Evolutionary conservation across 2,797 vertebrate species (phyloP).

Genomic region (Onychomys torridus): DNA sequence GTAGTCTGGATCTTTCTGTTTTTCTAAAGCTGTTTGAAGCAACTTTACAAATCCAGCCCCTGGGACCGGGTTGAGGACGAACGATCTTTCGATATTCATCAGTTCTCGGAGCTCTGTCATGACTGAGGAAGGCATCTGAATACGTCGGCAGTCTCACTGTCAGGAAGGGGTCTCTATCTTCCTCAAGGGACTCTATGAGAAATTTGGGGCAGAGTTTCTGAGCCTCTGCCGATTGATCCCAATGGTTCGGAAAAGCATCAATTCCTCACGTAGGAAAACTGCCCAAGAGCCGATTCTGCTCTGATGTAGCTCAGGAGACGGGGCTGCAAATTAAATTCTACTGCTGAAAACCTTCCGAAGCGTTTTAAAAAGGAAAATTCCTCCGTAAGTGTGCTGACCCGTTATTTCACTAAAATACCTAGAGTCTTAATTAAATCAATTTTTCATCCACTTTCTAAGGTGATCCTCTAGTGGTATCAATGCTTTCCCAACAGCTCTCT

Average conservation of each 20-base stretch:
- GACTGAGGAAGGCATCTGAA: not conserved
- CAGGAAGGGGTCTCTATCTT: not conserved
- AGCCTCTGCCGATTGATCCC: conserved; percentile 8
- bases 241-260: conserved; percentile 1
- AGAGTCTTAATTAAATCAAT: conserved; percentile 76
- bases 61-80: not conserved
- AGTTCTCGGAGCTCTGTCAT: not conserved
- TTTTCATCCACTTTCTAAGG: conserved; percentile 69
- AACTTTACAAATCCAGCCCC: not conserved
- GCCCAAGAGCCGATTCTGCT: conserved; percentile 42
- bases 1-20: not conserved
- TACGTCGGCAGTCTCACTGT: not conserved
- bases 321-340: conserved; percentile 63
- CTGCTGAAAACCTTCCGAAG: conserved; percentile 64
- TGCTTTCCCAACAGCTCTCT: not conserved
- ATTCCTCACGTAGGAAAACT: conserved; percentile 46
- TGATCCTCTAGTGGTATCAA: conserved; percentile 50
- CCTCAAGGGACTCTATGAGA: not conserved
- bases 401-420: conserved; percentile 72
- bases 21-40: conserved; percentile 4
- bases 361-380: conserved; percentile 61
- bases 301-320: conserved; percentile 49
- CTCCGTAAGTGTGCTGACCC: conserved; percentile 66
- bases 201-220: conserved; percentile 25
- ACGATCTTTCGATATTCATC: not conserved